Evolutionary conservation across 2,888 invertebrate species (phyloP).

Genomic region (Drosophila recens): DNA sequence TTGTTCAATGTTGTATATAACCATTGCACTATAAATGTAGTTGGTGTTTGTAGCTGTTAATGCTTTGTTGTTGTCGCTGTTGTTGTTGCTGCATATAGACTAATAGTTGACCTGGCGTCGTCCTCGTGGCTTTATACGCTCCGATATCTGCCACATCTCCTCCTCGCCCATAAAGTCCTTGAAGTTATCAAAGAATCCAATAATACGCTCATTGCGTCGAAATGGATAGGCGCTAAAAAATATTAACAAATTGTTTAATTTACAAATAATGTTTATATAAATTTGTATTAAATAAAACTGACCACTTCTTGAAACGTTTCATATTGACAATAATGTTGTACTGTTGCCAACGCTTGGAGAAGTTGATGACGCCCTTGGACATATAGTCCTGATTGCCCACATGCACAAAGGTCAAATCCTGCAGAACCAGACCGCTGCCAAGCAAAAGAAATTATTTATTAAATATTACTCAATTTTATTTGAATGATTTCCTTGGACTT

Average conservation of each 20-base stretch:
- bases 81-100: constrained; percentile 27
- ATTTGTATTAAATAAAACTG: constrained; percentile 58
- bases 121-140: constrained; percentile 94
- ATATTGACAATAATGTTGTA: constrained; percentile 99
- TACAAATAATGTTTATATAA: background rate
- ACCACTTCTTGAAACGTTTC: constrained; percentile 99
- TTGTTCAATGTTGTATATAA: constrained; percentile 22
- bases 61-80: constrained; percentile 1
- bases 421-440: constrained; percentile 96
- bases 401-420: constrained; percentile 99
- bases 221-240: constrained; percentile 93
- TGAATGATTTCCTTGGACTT: constrained; percentile 83
- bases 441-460: background rate
- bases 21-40: constrained; percentile 53
- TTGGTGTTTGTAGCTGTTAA: constrained; percentile 44
- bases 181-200: constrained; percentile 98
- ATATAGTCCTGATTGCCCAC: constrained; percentile 97
- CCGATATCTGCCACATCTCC: constrained; percentile 99
- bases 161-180: constrained; percentile 98
- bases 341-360: constrained; percentile 99
- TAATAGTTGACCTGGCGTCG: constrained; percentile 82
- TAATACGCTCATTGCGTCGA: constrained; percentile 96
- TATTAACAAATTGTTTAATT: background rate
- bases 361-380: constrained; percentile 95
- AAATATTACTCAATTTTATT: background rate